Evolutionary conservation across 2,113 vertebrate species (phyloP), one percentile per base, ranked within the genome.

Genomic region (Pholis gunnellus): DNA sequence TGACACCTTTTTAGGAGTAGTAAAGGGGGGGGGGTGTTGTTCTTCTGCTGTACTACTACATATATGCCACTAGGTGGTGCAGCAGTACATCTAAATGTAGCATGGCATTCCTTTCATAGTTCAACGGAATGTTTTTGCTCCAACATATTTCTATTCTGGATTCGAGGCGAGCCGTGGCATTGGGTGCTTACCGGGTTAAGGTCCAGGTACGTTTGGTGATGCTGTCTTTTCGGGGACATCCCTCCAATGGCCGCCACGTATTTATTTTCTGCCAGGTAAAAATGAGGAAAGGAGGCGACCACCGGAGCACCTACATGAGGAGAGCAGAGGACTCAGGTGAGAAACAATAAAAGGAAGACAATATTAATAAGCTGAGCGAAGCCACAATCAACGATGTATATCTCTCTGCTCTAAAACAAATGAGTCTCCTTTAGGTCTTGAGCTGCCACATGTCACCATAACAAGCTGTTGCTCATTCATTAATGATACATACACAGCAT

Each of bases 221-320:
- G 92, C 2, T 96, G 90, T 65, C 96, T 96, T 6, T 95, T 91
- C 9, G 98, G 98, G 27, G 93, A 92, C 90, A 99, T 88, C 83
- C 98, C 97, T 0, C 87, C 72, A 40, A 99, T 91, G 60, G 95
- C 96, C 2, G 91, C 67, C 64, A 91, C 2, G 40, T 96, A 98
- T 85, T 94, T 96, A 1, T 91, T 67, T 6, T 97, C 98, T 2
- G 95, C 97, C 71, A 97, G 95, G 88, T 98, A 97, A 82, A 99
- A 99, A 92, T 99, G 98, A 22, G 98, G 97, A 74, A 97, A 97
- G 5, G 98, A 99, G 11, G 97, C 92, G 25, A 99, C 93, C 44
- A 99, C 97, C 0, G 98, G 98, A 10, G 95, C 98, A 73, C 97
- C 98, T 99, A 89, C 9, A 46, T 20, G 48, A 57, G n/a, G 54